phyloP scores from a whole-genome alignment of 2,888 invertebrate genomes.

The Didymodactylos carnosus region DNA sequence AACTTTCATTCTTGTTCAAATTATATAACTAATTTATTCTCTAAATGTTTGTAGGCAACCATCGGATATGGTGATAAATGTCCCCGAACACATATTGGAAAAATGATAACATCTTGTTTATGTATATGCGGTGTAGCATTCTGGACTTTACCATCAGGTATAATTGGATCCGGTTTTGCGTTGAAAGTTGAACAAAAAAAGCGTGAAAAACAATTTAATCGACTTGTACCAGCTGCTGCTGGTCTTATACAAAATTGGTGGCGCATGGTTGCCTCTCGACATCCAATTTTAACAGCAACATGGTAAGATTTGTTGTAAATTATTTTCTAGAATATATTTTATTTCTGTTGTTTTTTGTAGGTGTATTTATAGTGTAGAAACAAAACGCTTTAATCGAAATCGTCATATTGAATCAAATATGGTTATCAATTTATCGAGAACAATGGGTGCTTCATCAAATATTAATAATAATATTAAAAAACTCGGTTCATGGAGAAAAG shows the following conservation, averaged over 20 bases:
- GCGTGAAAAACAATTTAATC: slow-evolving; percentile 4
- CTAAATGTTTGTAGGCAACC: background rate
- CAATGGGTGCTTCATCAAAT: too few species aligned
- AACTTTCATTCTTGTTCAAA: too few species aligned
- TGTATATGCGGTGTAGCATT: slow-evolving; percentile 11
- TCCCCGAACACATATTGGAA: slow-evolving; percentile 6
- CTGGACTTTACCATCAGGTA: slow-evolving; percentile 12
- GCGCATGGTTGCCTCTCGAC: background rate
- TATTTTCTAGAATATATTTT: too few species aligned
- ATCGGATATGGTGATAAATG: slow-evolving; percentile 14
- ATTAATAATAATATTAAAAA: too few species aligned
- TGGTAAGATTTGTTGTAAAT: too few species aligned
- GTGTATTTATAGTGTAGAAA: too few species aligned
- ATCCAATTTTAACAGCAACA: background rate
- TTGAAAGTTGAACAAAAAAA: slow-evolving; percentile 9
- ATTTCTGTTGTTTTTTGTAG: too few species aligned
- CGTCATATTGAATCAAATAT: too few species aligned
- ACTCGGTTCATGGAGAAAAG: background rate
- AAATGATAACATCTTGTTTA: slow-evolving; percentile 7
- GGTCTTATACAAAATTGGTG: slow-evolving; percentile 11
- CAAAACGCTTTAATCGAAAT: too few species aligned
- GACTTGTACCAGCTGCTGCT: slow-evolving; percentile 9
- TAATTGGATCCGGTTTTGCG: slow-evolving; percentile 14
- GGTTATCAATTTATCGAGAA: too few species aligned
- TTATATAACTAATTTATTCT: background rate